Evolutionary conservation across 1,140 invertebrate species (phyloP).

Genomic region (Drosophila saltans): DNA sequence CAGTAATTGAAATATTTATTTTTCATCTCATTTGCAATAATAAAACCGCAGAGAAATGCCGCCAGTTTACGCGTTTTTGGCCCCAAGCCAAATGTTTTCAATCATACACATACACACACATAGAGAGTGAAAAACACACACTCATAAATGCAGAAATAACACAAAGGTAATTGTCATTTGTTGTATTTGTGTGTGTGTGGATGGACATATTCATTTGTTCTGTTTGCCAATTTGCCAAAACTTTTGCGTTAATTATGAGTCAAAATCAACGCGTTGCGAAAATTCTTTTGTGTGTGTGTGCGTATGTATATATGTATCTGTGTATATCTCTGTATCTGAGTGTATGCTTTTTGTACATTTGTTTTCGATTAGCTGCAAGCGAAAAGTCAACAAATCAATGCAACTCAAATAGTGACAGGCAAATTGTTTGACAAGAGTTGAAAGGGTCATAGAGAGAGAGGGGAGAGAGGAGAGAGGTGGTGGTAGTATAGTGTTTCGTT

Average conservation of each 20-base stretch:
- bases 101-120: constrained; percentile 25
- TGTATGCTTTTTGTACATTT: constrained; percentile 59
- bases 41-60: constrained; percentile 54
- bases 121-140: constrained; percentile 9
- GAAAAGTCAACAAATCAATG: constrained; percentile 76
- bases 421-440: constrained; percentile 25
- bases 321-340: constrained; percentile 8
- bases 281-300: constrained; percentile 46
- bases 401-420: constrained; percentile 57
- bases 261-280: constrained; percentile 68
- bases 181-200: constrained; percentile 41
- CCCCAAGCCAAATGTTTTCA: constrained; percentile 12
- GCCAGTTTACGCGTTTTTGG: constrained; percentile 14
- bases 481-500: neutral
- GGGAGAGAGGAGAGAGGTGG: too few relatives aligned
- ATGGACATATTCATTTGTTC: constrained; percentile 38
- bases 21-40: constrained; percentile 73
- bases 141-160: constrained; percentile 8
- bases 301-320: neutral
- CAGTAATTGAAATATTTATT: constrained; percentile 77
- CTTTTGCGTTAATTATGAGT: constrained; percentile 77
- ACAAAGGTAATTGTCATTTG: constrained; percentile 75
- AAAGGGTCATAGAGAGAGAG: neutral
- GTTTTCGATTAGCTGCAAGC: constrained; percentile 75
- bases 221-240: constrained; percentile 74